A percentile compares a stretch with the other conserved stretches of the same genome.
phyloP scores from a whole-genome alignment of 2,797 vertebrate genomes.

The Crypturellus tataupa region DNA sequence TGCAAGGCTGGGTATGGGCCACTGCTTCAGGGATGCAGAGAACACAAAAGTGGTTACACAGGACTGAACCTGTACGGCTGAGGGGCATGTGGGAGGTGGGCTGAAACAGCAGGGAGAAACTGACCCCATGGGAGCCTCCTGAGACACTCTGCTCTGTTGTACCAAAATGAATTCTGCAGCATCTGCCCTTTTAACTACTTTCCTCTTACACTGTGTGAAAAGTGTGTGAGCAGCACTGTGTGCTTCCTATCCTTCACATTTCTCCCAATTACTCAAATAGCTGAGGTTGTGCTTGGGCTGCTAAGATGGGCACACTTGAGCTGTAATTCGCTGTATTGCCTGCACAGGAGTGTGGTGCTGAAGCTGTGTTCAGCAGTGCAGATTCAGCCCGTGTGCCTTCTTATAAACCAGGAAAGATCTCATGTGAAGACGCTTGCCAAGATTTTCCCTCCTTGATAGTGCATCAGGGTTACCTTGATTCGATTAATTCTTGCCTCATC shows the following conservation, averaged over 20 bases:
- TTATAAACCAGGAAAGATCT: neutral
- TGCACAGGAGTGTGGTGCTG: neutral
- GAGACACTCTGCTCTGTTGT: neutral
- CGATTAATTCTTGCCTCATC: neutral
- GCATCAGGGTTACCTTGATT: neutral
- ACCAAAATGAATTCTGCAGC: fast-evolving
- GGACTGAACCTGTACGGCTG: too few species aligned
- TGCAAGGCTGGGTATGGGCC: fast-evolving
- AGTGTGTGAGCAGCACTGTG: fast-evolving
- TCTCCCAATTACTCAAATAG: neutral
- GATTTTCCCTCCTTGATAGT: neutral
- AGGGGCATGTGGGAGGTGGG: too few species aligned
- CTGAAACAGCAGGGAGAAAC: too few species aligned
- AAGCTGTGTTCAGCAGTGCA: neutral
- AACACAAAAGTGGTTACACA: neutral
- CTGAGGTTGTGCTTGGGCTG: neutral
- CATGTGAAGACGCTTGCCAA: neutral
- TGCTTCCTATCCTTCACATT: neutral
- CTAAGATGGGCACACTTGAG: neutral
- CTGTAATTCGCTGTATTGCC: neutral
- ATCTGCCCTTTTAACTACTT: neutral
- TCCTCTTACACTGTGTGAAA: neutral
- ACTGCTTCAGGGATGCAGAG: neutral
- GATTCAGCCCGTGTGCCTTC: neutral
- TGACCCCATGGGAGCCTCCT: too few species aligned